Base-by-base conservation (phyloP, 2,888 invertebrate species). In the Matsumyia berberina region DNA sequence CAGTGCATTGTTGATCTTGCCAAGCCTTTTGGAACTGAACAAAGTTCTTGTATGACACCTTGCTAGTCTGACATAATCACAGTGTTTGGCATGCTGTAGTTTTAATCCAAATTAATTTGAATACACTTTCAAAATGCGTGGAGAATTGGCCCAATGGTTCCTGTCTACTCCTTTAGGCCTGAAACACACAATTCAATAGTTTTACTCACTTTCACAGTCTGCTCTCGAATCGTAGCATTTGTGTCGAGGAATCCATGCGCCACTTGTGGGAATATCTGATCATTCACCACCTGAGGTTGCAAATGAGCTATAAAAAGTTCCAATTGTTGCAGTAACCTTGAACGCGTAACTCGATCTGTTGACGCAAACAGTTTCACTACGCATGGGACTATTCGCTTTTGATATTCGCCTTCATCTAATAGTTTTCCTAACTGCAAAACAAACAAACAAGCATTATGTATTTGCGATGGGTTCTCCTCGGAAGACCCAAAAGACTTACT, bases 181-280 rank as follows among this genome's bases (percentile, higher is more conserved):
- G 24, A 24, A 24, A n/a, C n/a, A 42, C 3, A 9, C 11, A 39
- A 57, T 15, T 31, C 8, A 19, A 46, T 4, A 4, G 1, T 24
- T 42, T 60, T 60, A 78, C 67, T 91, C 92, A 95, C 95, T 93
- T 99, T 99, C 70, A 99, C 97, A 0, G 99, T 99, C 92, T 98
- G 97, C 92, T 99, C 99, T 87, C 99, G 94, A 87, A 99, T 98
- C 2, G 97, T 96, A 1, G 98, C 96, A 92, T 99, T 99, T 0
- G 99, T 98, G 91, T 99, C 99, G 90, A 98, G 93, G 91, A 99
- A 99, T 2, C 99, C 99, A 89, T 97, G 96, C 69, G 96, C 95
- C 80, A 99, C 94, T 94, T 97, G 96, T 11, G 97, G 97, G 91
- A 98, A 98, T 90, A 98, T 97, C 91, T 98, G 97, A 89, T 99